phyloP scores from a whole-genome alignment of 2,888 invertebrate genomes.

The Dioctria rufipes region DNA sequence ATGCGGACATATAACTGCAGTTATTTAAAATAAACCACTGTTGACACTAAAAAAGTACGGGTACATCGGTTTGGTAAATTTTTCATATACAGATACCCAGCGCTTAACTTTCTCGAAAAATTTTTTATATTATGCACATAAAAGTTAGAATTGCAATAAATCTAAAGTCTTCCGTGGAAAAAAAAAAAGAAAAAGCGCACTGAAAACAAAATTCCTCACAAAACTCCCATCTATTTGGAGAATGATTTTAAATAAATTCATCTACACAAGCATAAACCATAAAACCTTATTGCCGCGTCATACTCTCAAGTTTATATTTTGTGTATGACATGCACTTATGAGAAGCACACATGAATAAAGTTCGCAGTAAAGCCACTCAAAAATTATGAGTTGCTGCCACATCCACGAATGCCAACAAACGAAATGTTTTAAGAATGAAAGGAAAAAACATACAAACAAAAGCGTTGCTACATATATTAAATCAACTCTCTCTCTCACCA shows the following conservation, averaged over 20 bases:
- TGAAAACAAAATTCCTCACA: slow-evolving; percentile 7
- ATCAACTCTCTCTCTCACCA: not conserved
- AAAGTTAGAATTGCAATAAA: not conserved
- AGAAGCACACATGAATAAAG: slow-evolving; percentile 37
- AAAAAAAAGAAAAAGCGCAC: slow-evolving; percentile 19
- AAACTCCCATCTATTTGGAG: slow-evolving; percentile 14
- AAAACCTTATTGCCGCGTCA: not conserved
- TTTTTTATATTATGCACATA: not conserved
- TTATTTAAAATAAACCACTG: no score
- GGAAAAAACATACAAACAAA: not conserved
- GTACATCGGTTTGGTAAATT: not conserved
- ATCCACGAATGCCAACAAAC: not conserved
- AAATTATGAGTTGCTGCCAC: slow-evolving; percentile 39
- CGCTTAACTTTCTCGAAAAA: no score
- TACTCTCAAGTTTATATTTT: not conserved
- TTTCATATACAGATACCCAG: no score
- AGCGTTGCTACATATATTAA: slow-evolving; percentile 5
- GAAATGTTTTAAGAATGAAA: not conserved
- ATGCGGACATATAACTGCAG: not conserved
- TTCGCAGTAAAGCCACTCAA: slow-evolving; percentile 26
- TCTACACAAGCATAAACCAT: slow-evolving; percentile 19
- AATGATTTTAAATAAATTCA: slow-evolving; percentile 45
- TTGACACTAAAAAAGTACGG: no score
- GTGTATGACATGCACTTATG: slow-evolving; percentile 37
- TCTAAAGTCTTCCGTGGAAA: not conserved